phyloP scores from a whole-genome alignment of 2,113 vertebrate genomes.

The Mellivora capensis region DNA sequence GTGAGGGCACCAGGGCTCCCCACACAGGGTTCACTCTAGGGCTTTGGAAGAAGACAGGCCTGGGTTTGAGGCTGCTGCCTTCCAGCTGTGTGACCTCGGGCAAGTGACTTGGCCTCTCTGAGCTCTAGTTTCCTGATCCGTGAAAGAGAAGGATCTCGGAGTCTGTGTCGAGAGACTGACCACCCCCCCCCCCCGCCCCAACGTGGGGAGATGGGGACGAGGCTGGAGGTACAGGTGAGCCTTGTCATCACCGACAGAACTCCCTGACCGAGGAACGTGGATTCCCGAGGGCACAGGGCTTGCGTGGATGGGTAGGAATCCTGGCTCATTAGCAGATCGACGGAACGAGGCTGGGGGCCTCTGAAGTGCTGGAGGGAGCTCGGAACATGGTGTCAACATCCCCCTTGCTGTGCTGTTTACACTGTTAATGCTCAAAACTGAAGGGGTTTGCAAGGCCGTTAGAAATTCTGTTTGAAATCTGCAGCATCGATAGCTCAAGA shows the following conservation, averaged over 20 bases:
- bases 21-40: fast-evolving
- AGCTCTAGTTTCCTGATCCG: not conserved
- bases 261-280: fast-evolving
- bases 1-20: fast-evolving
- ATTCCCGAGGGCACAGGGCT: fast-evolving
- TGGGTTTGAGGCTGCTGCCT: not conserved
- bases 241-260: not conserved
- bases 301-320: fast-evolving
- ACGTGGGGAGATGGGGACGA: not conserved
- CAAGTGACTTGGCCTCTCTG: not conserved
- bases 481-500: not conserved
- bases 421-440: not conserved
- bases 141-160: too few species aligned
- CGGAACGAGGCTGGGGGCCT: fast-evolving
- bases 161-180: fast-evolving
- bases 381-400: fast-evolving
- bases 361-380: not conserved
- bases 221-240: not conserved
- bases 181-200: fast-evolving
- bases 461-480: constrained; percentile 45
- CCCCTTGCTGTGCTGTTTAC: not conserved
- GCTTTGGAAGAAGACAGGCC: not conserved
- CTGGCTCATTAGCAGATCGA: not conserved
- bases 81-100: not conserved
- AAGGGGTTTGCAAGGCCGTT: not conserved